Evolutionary conservation across 2,113 vertebrate genomes (phyloP).

Genomic region (Erythrocercus mccallii): DNA sequence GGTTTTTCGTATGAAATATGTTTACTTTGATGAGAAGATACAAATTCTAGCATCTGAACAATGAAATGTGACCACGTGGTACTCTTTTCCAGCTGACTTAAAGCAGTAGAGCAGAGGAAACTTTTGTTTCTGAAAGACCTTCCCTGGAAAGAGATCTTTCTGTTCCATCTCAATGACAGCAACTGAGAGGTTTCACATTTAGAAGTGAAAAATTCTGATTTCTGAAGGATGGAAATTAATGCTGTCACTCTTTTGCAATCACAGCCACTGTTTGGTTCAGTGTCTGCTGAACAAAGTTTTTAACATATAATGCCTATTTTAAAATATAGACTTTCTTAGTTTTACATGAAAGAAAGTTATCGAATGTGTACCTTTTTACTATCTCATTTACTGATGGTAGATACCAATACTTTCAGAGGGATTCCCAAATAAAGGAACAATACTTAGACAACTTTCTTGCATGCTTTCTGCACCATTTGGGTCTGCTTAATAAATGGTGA

Average conservation of each 20-base stretch:
- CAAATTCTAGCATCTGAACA: not conserved
- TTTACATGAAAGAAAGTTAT: not conserved
- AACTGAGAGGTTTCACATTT: not conserved
- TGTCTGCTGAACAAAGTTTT: not conserved
- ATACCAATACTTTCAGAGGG: not conserved
- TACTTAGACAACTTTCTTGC: not conserved
- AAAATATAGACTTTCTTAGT: not conserved
- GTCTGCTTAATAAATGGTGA: not conserved
- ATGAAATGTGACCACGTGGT: fast-evolving
- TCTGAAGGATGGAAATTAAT: not conserved
- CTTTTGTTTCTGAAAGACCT: not conserved
- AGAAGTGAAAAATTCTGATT: not conserved
- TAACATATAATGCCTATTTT: not conserved
- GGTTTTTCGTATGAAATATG: not conserved
- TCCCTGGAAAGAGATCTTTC: not conserved
- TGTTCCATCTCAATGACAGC: not conserved
- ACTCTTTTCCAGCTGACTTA: not conserved
- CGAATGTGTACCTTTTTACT: not conserved
- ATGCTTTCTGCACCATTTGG: not conserved
- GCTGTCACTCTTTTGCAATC: not conserved
- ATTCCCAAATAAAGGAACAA: not conserved
- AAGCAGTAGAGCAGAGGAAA: not conserved
- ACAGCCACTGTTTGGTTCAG: not conserved
- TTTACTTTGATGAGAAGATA: not conserved
- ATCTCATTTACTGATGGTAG: not conserved